phyloP scores from a whole-genome alignment of 1,140 invertebrate species.

The Drosophila suzukii region DNA sequence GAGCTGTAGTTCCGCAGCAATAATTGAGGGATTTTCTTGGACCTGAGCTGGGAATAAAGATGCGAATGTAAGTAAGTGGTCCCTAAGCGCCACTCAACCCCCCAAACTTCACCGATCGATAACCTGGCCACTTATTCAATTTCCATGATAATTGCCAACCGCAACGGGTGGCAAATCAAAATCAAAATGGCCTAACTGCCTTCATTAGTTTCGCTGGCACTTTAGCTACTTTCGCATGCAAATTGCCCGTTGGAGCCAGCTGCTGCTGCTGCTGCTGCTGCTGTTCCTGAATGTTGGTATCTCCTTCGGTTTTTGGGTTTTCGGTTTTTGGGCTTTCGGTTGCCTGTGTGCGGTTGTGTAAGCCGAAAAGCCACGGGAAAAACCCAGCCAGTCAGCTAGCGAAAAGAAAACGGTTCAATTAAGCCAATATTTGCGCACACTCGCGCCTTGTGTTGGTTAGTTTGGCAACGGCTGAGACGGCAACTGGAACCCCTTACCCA shows the following conservation, averaged over 20 bases:
- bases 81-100: too few species aligned
- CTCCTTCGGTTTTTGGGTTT: slow-evolving; percentile 3
- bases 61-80: too few species aligned
- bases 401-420: slow-evolving; percentile 64
- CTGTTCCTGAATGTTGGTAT: not conserved
- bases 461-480: slow-evolving; percentile 25
- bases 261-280: slow-evolving; percentile 2
- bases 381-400: slow-evolving; percentile 9
- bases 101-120: not conserved
- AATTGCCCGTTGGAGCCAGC: slow-evolving; percentile 50
- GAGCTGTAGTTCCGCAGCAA: not conserved
- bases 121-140: slow-evolving; percentile 25
- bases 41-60: not conserved
- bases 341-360: slow-evolving; percentile 20
- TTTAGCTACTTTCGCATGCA: slow-evolving; percentile 59
- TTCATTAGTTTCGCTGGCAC: slow-evolving; percentile 47
- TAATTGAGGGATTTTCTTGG: slow-evolving; percentile 22
- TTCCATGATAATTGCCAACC: slow-evolving; percentile 23
- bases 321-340: not conserved
- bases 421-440: slow-evolving; percentile 81
- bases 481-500: too few species aligned
- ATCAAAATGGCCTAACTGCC: slow-evolving; percentile 30
- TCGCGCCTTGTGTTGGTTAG: slow-evolving; percentile 41
- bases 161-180: slow-evolving; percentile 19
- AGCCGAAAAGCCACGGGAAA: slow-evolving; percentile 29